Percentiles rank a stretch among this genome's conserved stretches.
phyloP scores from a whole-genome alignment of 2,888 invertebrate species.

The Apeira syringaria region DNA sequence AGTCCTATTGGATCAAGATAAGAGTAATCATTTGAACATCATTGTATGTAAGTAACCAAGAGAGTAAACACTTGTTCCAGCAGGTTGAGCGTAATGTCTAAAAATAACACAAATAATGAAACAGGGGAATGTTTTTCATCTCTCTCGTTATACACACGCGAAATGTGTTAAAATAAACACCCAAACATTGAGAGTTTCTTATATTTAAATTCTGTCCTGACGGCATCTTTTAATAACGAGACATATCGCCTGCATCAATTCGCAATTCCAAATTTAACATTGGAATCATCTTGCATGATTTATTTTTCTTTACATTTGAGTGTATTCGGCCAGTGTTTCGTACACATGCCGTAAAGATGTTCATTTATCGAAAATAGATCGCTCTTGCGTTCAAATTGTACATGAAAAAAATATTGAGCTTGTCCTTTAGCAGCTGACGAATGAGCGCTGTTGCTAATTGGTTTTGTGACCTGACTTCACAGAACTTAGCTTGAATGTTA shows the following conservation, averaged over 20 bases:
- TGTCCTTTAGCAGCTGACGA: conserved; percentile 54
- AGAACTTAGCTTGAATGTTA: conserved; percentile 50
- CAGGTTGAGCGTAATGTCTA: conserved; percentile 77
- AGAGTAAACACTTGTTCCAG: conserved; percentile 75
- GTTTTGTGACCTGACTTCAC: conserved; percentile 59
- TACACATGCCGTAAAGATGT: conserved; percentile 65
- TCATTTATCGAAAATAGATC: conserved; percentile 51
- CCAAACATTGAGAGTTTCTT: conserved; percentile 50
- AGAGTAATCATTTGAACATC: conserved; percentile 62
- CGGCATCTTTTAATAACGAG: conserved; percentile 76
- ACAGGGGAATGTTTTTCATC: conserved; percentile 83
- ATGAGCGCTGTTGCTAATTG: conserved; percentile 58
- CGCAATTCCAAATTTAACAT: conserved; percentile 67
- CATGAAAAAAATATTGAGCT: conserved; percentile 46
- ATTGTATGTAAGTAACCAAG: conserved; percentile 71
- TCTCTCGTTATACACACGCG: conserved; percentile 77
- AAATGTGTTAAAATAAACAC: conserved; percentile 82
- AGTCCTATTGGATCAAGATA: conserved; percentile 27
- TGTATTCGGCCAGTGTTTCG: conserved; percentile 48
- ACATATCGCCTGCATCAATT: conserved; percentile 76
- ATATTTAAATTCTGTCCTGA: conserved; percentile 46
- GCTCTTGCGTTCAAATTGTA: conserved; percentile 47
- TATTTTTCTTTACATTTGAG: conserved; percentile 60
- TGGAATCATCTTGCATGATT: conserved; percentile 64
- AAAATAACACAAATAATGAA: conserved; percentile 81